Base-by-base conservation (phyloP, 2,113 vertebrate genomes). In the Toxotes jaculatrix region DNA sequence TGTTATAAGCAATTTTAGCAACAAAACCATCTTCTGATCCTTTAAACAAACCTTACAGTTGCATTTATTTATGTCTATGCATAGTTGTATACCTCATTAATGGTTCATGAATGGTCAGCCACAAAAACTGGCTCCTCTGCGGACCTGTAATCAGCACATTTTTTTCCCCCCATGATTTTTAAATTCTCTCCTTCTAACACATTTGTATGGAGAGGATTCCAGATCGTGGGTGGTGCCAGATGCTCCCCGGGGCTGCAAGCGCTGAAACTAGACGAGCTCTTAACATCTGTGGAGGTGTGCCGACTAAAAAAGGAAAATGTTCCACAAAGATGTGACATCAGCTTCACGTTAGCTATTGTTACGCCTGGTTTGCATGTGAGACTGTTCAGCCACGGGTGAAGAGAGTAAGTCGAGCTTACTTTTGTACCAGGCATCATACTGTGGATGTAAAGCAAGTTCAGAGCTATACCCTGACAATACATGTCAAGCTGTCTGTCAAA, bases 251-350 rank as follows among this genome's bases (percentile, higher is more conserved):
- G 70, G 79, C 77, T 32, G 56, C 23, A 61, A 0, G 47, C 10
- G 14, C 45, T 42, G 79, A 17, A 61, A 55, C 72, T 45, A 40
- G 63, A 86, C 68, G 51, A 74, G 51, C 68, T 83, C 77, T 59
- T 34, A 79, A 84, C 78, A 84, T 84, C 82, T 84, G 87, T 69
- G 84, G 77, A 85, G 90, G 82, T 82, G 80, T 80, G 77, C 43
- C n/a, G 14, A 55, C 42, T 85, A 63, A 74, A 79, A 60, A 47
- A 49, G 45, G 55, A 73, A 72, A 78, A 73, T 61, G 61, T 81
- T 84, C 67, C 84, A 64, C 74, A 45, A 79, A 80, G 76, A 73
- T 61, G 38, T 67, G 67, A 77, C 75, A 60, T 38, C 67, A 66
- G 49, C 32, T 19, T 61, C 53, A 63, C 19, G 4, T 80, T 61